Base-by-base conservation (phyloP, 2,888 invertebrate species). In the Mimumesa dahlbomi region DNA sequence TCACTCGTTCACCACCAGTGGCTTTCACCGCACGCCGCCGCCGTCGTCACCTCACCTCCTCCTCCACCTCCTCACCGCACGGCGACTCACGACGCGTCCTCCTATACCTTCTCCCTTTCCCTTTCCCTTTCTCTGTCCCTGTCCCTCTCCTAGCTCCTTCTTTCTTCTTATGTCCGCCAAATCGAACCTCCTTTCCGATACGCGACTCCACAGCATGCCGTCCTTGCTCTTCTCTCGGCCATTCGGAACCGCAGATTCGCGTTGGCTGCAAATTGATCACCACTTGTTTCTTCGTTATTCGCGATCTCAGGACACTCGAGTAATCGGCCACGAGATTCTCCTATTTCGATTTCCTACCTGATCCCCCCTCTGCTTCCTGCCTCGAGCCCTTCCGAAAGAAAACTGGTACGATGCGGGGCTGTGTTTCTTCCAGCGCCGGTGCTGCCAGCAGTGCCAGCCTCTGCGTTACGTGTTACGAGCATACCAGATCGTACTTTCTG, bases 351-450 rank as follows among this genome's bases (percentile, higher is more conserved):
- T 52, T 61, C 46, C 42, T 52, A 53, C 31, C 63, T 63, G 36
- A 29, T 7, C 11, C 61, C 43, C 68, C 45, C 22, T 25, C 25
- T 19, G 48, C 70, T 48, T 65, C 65, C 52, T 48, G 42, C 25
- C 61, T 56, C 59, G 42, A 71, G 59, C 65, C 59, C 53, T 57
- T 63, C 65, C 70, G 67, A 70, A 64, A 72, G 64, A 73, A 82
- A 77, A 81, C 78, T 81, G 75, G 63, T 70, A 77, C 71, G 70
- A 75, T 57, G 73, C 63, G 66, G 57, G 73, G 64, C 59, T 81
- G 61, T 58, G 64, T 66, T 73, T 63, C 73, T 65, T 53, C 63
- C 62, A 57, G 50, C 79, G 75, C 73, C 65, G 75, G 77, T 77
- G 73, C 79, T 76, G 79, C 77, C 73, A 73, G 58, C 43, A 72